These are phyloP conservation scores for Clarias batrachus DNA, from an alignment of 2,113 vertebrate species.

Conservation along the genomic window DNA sequence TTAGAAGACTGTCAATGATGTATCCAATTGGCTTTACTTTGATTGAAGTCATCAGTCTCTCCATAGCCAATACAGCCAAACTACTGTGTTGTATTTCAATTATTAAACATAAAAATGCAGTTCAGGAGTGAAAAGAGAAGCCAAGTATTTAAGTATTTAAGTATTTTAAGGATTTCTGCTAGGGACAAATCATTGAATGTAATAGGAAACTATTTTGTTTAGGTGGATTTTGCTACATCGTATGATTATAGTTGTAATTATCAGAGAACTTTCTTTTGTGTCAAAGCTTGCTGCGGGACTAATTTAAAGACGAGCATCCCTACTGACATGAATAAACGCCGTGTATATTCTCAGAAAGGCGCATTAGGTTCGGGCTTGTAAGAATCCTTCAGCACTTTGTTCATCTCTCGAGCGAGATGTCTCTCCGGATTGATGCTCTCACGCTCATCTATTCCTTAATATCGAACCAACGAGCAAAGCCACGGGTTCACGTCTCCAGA, in stretches of 20 bases:
- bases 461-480: neutral
- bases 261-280: slow-evolving; percentile 1
- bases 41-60: neutral
- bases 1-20: neutral
- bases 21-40: neutral
- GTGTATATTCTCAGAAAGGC: slow-evolving; percentile 8
- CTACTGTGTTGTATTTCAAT: neutral
- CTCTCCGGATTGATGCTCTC: neutral
- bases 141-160: neutral
- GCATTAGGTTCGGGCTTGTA: neutral
- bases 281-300: neutral
- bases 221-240: neutral
- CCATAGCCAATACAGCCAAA: neutral
- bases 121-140: neutral
- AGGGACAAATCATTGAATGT: neutral
- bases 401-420: neutral
- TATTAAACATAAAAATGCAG: neutral
- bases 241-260: slow-evolving; percentile 6
- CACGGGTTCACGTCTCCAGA: slow-evolving; percentile 7
- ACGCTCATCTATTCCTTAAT: neutral
- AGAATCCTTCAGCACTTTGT: slow-evolving; percentile 14
- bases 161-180: neutral
- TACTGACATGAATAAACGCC: slow-evolving; percentile 10
- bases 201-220: neutral
- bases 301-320: slow-evolving; percentile 12